These are phyloP conservation scores for Protophormia terraenovae DNA, from an alignment of 2,888 invertebrate species.

Conservation along the genomic window DNA sequence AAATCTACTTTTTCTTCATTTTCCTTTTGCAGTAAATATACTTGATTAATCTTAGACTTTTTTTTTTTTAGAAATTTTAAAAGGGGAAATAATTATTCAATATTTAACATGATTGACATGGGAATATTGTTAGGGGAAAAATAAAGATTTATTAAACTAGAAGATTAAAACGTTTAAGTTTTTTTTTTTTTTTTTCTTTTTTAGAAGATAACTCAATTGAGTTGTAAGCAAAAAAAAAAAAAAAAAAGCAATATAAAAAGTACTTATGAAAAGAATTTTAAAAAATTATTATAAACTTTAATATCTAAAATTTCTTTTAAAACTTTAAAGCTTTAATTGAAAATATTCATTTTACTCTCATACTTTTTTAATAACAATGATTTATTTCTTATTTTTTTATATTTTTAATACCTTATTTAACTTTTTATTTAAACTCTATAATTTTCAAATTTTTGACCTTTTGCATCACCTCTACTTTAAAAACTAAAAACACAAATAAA, in stretches of 20 bases:
- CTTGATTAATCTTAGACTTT: neutral
- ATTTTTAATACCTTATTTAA: too few species aligned
- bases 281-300: too few species aligned
- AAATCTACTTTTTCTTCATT: neutral
- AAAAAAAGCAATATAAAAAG: too few species aligned
- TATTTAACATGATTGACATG: slow-evolving; percentile 7
- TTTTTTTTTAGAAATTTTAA: neutral
- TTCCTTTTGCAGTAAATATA: too few species aligned
- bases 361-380: too few species aligned
- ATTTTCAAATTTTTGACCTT: slow-evolving; percentile 11
- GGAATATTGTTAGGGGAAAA: neutral
- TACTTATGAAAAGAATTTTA: too few species aligned
- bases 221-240: neutral
- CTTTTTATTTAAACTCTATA: too few species aligned
- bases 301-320: too few species aligned
- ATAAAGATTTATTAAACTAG: neutral
- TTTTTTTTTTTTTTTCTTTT: too few species aligned
- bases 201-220: neutral
- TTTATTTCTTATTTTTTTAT: too few species aligned
- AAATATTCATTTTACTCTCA: too few species aligned
- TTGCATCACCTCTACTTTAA: neutral
- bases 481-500: neutral
- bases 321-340: too few species aligned
- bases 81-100: neutral
- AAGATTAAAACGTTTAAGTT: neutral